A percentile compares a stretch with the other conserved stretches of the same genome.
Evolutionary conservation across 2,113 vertebrate genomes (phyloP).

Genomic region (Crypturellus undulatus): DNA sequence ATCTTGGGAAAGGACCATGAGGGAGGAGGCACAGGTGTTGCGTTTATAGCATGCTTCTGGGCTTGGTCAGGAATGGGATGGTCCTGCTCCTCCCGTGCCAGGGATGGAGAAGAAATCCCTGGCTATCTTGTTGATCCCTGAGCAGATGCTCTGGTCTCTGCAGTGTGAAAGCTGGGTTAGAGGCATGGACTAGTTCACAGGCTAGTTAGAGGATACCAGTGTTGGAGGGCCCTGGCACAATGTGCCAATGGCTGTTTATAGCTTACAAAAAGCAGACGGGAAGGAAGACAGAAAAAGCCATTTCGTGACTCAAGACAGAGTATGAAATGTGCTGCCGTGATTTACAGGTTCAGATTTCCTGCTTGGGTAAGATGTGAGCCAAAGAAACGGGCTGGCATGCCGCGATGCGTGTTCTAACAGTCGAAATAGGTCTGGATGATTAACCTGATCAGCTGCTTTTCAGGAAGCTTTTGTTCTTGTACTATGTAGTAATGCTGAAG

Average conservation of each 20-base stretch:
- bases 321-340: background rate
- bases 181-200: background rate
- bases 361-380: background rate
- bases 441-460: background rate
- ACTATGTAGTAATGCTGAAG: background rate
- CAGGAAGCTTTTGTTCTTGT: background rate
- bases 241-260: background rate
- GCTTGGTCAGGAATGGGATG: rapidly evolving
- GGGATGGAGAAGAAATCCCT: background rate
- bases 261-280: background rate
- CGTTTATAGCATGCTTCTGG: rapidly evolving
- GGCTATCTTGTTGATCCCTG: background rate
- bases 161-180: background rate
- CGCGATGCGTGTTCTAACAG: background rate
- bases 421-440: background rate
- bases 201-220: background rate
- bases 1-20: background rate
- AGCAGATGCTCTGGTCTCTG: background rate
- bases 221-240: background rate
- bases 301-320: background rate
- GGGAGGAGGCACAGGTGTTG: background rate
- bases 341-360: background rate
- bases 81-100: rapidly evolving
- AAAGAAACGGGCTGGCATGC: background rate
- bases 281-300: background rate